phyloP scores from a whole-genome alignment of 2,888 invertebrate genomes.

The Synergus japonicus region DNA sequence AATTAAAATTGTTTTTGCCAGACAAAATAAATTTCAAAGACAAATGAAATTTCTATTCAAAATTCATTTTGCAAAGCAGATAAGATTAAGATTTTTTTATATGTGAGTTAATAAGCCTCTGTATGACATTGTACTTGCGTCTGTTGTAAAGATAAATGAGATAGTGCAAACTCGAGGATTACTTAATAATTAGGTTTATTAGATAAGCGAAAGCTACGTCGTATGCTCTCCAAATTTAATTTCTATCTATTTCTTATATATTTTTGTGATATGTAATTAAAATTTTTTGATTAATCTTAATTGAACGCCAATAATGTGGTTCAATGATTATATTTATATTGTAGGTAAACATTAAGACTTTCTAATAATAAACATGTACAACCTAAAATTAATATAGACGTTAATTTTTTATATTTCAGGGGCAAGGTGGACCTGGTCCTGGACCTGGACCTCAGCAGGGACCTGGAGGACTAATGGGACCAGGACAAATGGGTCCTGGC shows the following conservation, averaged over 20 bases:
- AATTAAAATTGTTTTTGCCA: not conserved
- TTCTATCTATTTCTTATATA: not conserved
- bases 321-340: not conserved
- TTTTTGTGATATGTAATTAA: conserved; percentile 2
- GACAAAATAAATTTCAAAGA: not conserved
- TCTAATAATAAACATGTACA: not conserved
- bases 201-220: not conserved
- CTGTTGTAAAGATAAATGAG: not conserved
- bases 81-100: not conserved
- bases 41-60: not conserved
- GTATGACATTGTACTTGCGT: not conserved
- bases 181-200: not conserved
- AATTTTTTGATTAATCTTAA: not conserved
- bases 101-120: not conserved
- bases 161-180: not conserved
- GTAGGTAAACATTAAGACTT: not conserved
- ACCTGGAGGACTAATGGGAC: conserved; percentile 67
- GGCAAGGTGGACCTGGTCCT: conserved; percentile 67
- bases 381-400: not conserved
- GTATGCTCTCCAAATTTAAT: not conserved
- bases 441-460: conserved; percentile 70
- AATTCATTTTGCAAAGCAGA: not conserved
- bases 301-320: not conserved
- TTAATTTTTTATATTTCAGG: conserved; percentile 56
- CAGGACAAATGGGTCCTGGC: conserved; percentile 59